A percentile compares a stretch with the other conserved stretches of the same genome.
phyloP scores from a whole-genome alignment of 2,113 vertebrate genomes.

The Entomyzon cyanotis region DNA sequence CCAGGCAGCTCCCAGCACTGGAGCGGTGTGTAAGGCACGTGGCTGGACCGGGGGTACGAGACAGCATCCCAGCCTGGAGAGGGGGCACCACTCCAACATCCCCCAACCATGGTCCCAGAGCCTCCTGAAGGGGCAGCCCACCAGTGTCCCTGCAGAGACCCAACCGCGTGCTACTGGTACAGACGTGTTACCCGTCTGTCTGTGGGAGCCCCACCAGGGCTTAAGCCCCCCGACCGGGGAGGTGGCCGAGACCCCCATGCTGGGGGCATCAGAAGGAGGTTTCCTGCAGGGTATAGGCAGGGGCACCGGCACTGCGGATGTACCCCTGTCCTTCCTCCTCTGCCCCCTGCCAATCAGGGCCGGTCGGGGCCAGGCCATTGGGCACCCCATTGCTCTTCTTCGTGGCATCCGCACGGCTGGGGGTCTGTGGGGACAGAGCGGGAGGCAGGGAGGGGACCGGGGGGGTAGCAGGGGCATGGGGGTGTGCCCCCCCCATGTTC shows the following conservation, averaged over 20 bases:
- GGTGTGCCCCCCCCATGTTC: accelerated
- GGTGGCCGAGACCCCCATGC: accelerated
- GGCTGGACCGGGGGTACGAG: neutral
- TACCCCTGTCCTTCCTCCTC: neutral
- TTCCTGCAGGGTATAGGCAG: neutral
- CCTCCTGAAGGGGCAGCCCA: neutral
- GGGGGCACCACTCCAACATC: neutral
- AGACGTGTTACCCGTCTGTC: neutral
- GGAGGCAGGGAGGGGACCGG: neutral
- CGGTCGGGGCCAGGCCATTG: neutral
- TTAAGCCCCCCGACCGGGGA: neutral
- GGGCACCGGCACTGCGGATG: neutral
- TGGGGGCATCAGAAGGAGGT: neutral
- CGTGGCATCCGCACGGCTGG: accelerated
- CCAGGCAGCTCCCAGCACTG: neutral
- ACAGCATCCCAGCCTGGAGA: neutral
- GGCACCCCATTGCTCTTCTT: neutral
- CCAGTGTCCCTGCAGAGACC: neutral
- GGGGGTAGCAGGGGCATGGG: neutral
- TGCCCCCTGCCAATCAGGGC: accelerated
- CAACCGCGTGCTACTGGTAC: neutral
- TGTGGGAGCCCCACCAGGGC: neutral
- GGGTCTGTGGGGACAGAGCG: accelerated
- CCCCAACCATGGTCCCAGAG: neutral
- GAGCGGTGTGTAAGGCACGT: neutral